These are phyloP conservation scores for Phallusia fumigata DNA, from an alignment of 23 tunicate genomes.

Conservation along the genomic window DNA sequence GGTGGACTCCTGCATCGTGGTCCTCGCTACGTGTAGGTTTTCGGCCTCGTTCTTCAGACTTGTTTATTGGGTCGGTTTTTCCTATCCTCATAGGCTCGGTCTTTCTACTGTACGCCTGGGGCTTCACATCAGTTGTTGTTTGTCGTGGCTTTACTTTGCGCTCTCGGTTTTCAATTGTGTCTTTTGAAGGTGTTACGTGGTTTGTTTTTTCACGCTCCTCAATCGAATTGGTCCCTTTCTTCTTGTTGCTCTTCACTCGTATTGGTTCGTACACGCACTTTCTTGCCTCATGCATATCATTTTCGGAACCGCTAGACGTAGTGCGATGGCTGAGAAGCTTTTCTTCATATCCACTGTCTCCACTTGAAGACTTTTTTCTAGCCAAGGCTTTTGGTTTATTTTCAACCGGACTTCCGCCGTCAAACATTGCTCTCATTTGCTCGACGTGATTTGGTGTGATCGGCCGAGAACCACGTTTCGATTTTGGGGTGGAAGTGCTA, in stretches of 20 bases:
- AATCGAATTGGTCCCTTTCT: background rate
- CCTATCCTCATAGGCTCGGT: background rate
- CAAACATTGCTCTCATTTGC: background rate
- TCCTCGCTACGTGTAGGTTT: background rate
- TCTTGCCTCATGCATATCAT: background rate
- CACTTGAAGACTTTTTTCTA: background rate
- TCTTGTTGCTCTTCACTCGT: background rate
- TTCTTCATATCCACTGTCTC: background rate
- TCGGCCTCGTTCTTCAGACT: background rate
- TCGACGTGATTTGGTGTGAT: constrained; percentile 9
- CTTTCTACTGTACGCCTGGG: background rate
- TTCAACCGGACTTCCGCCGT: background rate
- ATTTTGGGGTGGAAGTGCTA: background rate
- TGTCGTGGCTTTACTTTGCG: background rate
- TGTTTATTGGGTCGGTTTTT: background rate
- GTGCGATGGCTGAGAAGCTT: background rate
- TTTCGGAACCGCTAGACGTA: background rate
- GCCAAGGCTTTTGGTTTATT: background rate
- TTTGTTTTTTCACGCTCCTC: background rate
- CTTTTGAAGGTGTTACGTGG: background rate
- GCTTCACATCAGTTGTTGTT: background rate
- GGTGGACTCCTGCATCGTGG: background rate
- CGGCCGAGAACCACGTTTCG: background rate
- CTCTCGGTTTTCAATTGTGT: background rate
- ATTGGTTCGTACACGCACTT: background rate